A percentile compares a stretch with the other conserved stretches of the same genome.
Evolutionary conservation across 2,797 vertebrate species (phyloP).

Genomic region (Adrianichthys oophorus): DNA sequence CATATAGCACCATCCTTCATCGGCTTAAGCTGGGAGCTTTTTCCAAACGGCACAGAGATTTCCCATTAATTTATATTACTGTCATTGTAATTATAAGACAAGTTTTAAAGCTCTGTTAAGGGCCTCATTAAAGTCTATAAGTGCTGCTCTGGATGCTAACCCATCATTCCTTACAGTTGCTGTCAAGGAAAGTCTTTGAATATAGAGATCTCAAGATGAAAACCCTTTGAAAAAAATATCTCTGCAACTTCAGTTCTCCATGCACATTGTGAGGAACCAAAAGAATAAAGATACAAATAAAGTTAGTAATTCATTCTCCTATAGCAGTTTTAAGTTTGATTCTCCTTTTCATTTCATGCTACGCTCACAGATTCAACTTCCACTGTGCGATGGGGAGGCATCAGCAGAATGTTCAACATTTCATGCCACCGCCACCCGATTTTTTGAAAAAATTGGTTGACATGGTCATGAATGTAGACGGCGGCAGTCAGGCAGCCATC

Average conservation of each 20-base stretch:
- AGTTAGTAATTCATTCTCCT: conserved; percentile 23
- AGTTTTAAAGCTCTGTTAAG: conserved; percentile 66
- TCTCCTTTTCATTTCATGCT: conserved; percentile 30
- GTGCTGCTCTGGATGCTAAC: conserved; percentile 49
- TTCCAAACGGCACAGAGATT: conserved; percentile 45
- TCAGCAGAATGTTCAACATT: no score
- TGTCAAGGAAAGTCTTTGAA: conserved; percentile 18
- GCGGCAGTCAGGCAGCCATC: no score
- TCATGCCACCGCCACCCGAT: no score
- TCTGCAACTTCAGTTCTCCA: neutral
- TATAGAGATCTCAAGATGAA: conserved; percentile 1
- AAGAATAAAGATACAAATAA: conserved; percentile 25
- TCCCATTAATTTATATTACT: conserved; percentile 57
- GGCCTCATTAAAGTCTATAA: conserved; percentile 65
- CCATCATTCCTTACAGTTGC: conserved; percentile 44
- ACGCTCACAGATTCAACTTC: no score
- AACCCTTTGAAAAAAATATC: conserved; percentile 11
- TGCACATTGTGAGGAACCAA: conserved; percentile 18
- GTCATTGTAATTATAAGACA: conserved; percentile 66
- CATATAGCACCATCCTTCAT: conserved; percentile 9
- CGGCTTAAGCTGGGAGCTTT: conserved; percentile 19
- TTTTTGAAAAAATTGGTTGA: no score
- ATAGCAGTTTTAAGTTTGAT: conserved; percentile 13
- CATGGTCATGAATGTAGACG: no score
- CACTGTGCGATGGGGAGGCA: no score